These are phyloP conservation scores for Micropterix aruncella DNA, from an alignment of 2,888 invertebrate genomes.

Conservation along the genomic window DNA sequence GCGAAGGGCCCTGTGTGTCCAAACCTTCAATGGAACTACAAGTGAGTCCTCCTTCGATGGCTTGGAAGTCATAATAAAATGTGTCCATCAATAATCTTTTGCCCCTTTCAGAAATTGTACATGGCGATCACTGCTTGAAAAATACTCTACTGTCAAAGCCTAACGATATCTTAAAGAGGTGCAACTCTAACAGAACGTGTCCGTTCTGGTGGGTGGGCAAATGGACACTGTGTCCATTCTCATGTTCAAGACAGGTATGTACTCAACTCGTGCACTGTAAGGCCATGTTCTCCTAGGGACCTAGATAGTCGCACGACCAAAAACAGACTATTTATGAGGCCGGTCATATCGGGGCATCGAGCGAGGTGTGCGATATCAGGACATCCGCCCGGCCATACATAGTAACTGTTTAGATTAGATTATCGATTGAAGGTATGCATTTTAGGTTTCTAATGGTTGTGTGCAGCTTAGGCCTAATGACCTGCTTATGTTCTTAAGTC, in stretches of 20 bases:
- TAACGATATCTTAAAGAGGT: conserved; percentile 45
- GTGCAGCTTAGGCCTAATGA: too few species aligned
- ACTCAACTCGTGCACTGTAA: conserved; percentile 3
- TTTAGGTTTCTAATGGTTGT: too few species aligned
- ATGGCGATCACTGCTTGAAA: conserved; percentile 44
- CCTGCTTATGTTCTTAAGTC: too few species aligned
- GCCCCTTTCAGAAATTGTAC: conserved; percentile 34
- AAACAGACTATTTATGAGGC: too few species aligned
- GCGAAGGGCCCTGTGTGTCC: conserved; percentile 31
- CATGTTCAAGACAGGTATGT: conserved; percentile 10
- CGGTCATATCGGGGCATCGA: too few species aligned
- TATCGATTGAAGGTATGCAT: too few species aligned
- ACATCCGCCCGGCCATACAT: too few species aligned
- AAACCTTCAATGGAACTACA: conserved; percentile 27
- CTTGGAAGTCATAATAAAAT: not conserved
- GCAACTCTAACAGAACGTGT: conserved; percentile 45
- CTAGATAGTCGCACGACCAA: too few species aligned
- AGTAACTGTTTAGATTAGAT: too few species aligned
- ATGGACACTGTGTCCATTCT: conserved; percentile 65
- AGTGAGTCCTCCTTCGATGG: not conserved
- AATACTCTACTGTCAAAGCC: conserved; percentile 39
- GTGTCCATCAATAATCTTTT: not conserved
- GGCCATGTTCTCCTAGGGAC: too few species aligned
- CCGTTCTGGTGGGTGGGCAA: conserved; percentile 80
- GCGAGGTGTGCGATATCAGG: too few species aligned